Evolutionary conservation across 2,113 vertebrate species (phyloP), one percentile per base, ranked within the genome.

Genomic region (Apteryx owenii): DNA sequence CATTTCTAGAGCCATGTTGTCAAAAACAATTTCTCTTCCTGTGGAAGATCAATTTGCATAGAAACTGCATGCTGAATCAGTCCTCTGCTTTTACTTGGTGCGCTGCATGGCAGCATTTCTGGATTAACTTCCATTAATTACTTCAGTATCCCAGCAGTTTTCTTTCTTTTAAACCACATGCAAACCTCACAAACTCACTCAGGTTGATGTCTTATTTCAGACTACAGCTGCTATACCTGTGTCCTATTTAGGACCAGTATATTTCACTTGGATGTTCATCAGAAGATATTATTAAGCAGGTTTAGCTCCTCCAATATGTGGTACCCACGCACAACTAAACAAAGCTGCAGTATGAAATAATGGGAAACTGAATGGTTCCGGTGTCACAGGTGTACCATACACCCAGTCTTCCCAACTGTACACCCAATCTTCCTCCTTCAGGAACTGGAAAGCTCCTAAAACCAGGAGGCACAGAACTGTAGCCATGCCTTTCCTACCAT

Each of bases 81-180:
- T 90, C 38, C 65, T 85, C 38, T 77, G 38, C 42, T 80, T 90
- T 94, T 85, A 29, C 80, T 96, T 78, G 83, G 88, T 95, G 72
- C 89, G 85, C 66, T 73, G 54, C 5, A 1, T 56, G 53, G 78
- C 79, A 93, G 77, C 69, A 88, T 95, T 97, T 87, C 81, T 85
- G 76, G 72, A 96, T 89, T 93, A 91, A 87, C 75, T 97, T 89
- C 81, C 75, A 58, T 82, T 95, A 93, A 97, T 92, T 36, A 53
- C 92, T 95, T 81, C 75, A 78, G 22, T 50, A 92, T 89, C 61
- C 42, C 70, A 81, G 61, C 29, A 40, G 53, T 83, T 79, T 69
- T 65, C 19, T 86, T 95, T 88, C 60, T 75, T 66, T 66, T 51
- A 70, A 88, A 85, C 50, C 36, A 0, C n/a, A 14, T 15, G 48